Percentiles rank a stretch among this genome's conserved stretches.
Conservation (phyloP, 2,797 vertebrate genomes). For the Lateolabrax maculatus region DNA sequence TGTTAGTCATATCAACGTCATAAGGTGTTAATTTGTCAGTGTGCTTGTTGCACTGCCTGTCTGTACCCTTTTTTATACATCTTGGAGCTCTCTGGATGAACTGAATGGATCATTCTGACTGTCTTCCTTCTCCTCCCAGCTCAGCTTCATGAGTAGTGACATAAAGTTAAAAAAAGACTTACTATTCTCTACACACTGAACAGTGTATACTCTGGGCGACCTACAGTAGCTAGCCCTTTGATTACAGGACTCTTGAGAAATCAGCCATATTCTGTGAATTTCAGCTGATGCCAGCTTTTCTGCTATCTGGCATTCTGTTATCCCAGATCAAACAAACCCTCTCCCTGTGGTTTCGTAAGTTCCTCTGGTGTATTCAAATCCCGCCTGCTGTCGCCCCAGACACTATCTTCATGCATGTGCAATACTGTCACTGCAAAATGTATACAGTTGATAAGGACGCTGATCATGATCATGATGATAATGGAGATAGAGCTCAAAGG, state of each 20-base stretch:
- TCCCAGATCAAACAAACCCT: conserved; percentile 56
- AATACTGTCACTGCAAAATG: conserved; percentile 54
- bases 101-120: conserved; percentile 11
- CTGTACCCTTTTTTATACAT: too few species aligned
- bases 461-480: conserved; percentile 65
- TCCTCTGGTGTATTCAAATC: conserved; percentile 46
- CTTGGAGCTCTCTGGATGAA: neutral
- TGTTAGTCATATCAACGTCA: too few species aligned
- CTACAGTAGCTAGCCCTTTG: conserved; percentile 37
- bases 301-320: conserved; percentile 55
- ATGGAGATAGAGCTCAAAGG: conserved; percentile 58
- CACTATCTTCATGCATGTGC: conserved; percentile 45
- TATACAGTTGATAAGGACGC: conserved; percentile 55
- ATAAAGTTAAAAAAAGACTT: conserved; percentile 14
- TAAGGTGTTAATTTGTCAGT: too few species aligned
- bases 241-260: conserved; percentile 50
- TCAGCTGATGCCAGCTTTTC: conserved; percentile 68
- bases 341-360: conserved; percentile 24
- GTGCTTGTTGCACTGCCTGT: too few species aligned
- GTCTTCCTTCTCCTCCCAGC: neutral
- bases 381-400: conserved; percentile 30
- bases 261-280: conserved; percentile 49
- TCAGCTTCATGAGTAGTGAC: conserved; percentile 11
- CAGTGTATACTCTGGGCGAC: conserved; percentile 7
- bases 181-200: neutral